phyloP scores from a whole-genome alignment of 1,140 invertebrate species.

The Diploscapter pachys region DNA sequence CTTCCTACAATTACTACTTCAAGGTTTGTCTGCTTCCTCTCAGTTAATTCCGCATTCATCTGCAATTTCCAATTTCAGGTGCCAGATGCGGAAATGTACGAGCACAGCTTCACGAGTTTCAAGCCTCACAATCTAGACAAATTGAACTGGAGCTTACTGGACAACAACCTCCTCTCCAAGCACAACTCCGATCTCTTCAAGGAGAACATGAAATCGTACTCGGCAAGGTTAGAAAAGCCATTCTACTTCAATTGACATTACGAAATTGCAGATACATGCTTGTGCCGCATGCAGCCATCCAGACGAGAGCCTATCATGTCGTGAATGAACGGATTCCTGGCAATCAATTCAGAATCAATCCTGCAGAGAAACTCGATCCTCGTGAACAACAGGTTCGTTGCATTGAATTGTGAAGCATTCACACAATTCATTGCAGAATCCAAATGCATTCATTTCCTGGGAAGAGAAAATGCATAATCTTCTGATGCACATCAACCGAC shows the following conservation, averaged over 20 bases:
- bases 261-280: neutral
- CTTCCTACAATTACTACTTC: conserved; percentile 72
- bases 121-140: conserved; percentile 52
- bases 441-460: too few relatives aligned
- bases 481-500: conserved; percentile 10
- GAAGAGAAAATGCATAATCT: neutral
- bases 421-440: too few relatives aligned
- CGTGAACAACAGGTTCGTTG: too few relatives aligned
- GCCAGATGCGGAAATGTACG: conserved; percentile 45
- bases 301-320: neutral
- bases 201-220: conserved; percentile 53
- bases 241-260: neutral
- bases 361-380: too few relatives aligned
- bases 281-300: neutral
- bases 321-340: neutral
- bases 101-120: conserved; percentile 47
- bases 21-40: neutral
- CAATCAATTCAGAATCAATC: neutral
- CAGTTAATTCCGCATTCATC: neutral
- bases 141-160: conserved; percentile 50
- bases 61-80: conserved; percentile 58
- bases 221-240: conserved; percentile 36
- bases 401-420: too few relatives aligned
- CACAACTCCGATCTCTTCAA: conserved; percentile 32
- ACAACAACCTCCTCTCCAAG: conserved; percentile 35